Evolutionary conservation across 2,888 invertebrate genomes (phyloP).

Genomic region (Oscheius onirici): DNA sequence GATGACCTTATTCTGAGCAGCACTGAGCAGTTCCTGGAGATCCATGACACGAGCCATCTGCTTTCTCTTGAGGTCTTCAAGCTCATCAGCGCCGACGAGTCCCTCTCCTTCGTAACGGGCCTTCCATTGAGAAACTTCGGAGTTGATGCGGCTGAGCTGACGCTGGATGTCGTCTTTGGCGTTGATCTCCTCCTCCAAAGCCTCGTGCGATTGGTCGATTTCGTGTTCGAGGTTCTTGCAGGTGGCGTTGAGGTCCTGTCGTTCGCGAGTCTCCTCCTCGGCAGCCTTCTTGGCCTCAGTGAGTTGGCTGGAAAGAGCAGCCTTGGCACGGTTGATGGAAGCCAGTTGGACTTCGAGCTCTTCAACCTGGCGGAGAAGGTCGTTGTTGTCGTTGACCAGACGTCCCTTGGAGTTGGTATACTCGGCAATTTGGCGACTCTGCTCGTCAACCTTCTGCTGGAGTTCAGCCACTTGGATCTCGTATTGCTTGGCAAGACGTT

Average conservation of each 20-base stretch:
- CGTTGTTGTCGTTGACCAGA: conserved; percentile 94
- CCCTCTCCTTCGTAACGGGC: conserved; percentile 94
- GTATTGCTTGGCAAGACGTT: conserved; percentile 65
- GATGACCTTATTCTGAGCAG: conserved; percentile 95
- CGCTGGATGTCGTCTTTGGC: conserved; percentile 95
- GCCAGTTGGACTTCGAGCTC: conserved; percentile 90
- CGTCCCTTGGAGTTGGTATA: conserved; percentile 86
- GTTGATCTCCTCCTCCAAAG: conserved; percentile 98
- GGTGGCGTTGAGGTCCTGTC: conserved; percentile 64
- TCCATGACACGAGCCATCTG: conserved; percentile 60
- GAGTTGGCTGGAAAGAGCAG: conserved; percentile 62
- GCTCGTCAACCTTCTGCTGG: conserved; percentile 94
- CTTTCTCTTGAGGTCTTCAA: conserved; percentile 61
- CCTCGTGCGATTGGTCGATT: conserved; percentile 97
- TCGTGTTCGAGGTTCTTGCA: conserved; percentile 94
- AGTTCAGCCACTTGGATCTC: conserved; percentile 85
- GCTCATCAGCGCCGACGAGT: conserved; percentile 78
- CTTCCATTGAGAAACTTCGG: conserved; percentile 79
- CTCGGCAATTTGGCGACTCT: conserved; percentile 90
- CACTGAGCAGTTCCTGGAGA: conserved; percentile 88
- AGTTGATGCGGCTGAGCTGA: conserved; percentile 90
- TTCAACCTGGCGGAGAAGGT: conserved; percentile 94
- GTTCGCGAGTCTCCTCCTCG: conserved; percentile 81
- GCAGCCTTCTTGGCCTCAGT: conserved; percentile 98
- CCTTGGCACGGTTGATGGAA: conserved; percentile 79